These are phyloP conservation scores for Esperia sulphurella DNA, from an alignment of 2,888 invertebrate genomes.

Conservation along the genomic window DNA sequence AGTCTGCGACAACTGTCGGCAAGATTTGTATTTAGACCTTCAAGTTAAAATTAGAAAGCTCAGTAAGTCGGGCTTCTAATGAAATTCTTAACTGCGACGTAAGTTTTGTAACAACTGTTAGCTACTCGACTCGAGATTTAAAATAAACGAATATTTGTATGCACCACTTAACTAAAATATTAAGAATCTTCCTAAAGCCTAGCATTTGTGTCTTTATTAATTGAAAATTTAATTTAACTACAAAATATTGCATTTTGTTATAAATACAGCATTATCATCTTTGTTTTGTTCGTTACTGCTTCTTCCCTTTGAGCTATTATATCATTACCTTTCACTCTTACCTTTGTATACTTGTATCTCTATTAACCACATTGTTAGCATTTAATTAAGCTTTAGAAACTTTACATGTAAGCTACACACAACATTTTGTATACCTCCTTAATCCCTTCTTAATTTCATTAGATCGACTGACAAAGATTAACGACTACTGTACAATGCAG, in stretches of 20 bases:
- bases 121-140: no score
- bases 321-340: background rate
- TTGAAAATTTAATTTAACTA: no score
- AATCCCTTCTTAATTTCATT: conserved; percentile 18
- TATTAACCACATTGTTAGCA: background rate
- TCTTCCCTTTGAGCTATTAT: no score
- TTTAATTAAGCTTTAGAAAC: background rate
- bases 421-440: background rate
- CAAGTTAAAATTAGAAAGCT: conserved; percentile 5
- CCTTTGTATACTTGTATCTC: background rate
- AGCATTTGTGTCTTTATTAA: no score
- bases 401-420: background rate
- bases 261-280: no score
- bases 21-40: conserved; percentile 7
- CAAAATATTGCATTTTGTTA: no score
- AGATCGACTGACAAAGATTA: conserved; percentile 36
- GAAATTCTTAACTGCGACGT: background rate
- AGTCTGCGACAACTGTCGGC: conserved; percentile 3
- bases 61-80: background rate
- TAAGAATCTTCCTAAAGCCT: no score
- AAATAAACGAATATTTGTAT: no score
- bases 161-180: no score
- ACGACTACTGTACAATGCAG: conserved; percentile 33
- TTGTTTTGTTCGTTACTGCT: no score
- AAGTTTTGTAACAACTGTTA: no score